Evolutionary conservation across 2,113 vertebrate species (phyloP).

Genomic region (Podilymbus podiceps): DNA sequence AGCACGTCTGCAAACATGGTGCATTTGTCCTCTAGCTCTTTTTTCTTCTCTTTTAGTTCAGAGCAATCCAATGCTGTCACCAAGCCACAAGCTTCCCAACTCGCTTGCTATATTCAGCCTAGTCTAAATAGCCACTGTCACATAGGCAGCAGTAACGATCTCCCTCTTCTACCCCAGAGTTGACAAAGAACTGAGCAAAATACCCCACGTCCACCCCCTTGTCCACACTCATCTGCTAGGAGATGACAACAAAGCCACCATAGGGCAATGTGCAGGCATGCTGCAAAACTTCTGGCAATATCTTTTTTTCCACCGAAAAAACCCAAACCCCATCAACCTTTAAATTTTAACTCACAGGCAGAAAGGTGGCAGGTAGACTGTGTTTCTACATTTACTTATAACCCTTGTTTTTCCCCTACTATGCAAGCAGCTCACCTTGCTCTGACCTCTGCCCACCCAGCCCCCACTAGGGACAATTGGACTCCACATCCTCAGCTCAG

Average conservation of each 20-base stretch:
- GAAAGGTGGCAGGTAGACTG: neutral
- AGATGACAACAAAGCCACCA: neutral
- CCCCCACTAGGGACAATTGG: neutral
- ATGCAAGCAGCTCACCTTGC: neutral
- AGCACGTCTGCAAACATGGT: neutral
- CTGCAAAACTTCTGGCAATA: neutral
- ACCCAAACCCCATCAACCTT: neutral
- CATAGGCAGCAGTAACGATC: neutral
- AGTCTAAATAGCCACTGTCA: neutral
- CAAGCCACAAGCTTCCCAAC: neutral
- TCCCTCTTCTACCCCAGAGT: neutral
- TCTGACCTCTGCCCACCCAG: neutral
- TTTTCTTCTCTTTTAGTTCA: neutral
- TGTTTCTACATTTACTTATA: neutral
- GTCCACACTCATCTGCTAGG: neutral
- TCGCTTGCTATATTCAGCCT: neutral
- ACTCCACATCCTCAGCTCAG: neutral
- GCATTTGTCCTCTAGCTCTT: neutral
- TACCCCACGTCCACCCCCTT: neutral
- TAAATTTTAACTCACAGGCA: neutral
- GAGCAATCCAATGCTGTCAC: neutral
- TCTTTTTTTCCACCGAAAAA: neutral
- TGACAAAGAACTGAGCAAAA: neutral
- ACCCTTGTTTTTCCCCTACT: neutral
- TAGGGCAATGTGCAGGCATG: neutral